A percentile compares a stretch with the other conserved stretches of the same genome.
These are phyloP conservation scores for Aplysia californica DNA, from an alignment of 1,140 invertebrate species.

Conservation along the genomic window DNA sequence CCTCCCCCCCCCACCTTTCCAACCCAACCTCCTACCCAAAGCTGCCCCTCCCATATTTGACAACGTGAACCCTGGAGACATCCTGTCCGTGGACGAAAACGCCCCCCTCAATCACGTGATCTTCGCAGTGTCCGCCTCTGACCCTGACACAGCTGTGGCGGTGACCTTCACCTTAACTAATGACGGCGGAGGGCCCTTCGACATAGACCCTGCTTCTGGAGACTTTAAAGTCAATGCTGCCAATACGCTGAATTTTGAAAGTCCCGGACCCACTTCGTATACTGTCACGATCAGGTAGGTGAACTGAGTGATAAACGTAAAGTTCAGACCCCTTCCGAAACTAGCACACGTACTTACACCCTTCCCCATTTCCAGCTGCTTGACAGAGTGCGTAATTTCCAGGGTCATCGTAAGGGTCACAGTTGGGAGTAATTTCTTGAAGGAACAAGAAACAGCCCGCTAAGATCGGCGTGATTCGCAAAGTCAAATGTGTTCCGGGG, in stretches of 20 bases:
- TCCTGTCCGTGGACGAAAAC: neutral
- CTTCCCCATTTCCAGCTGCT: too few relatives aligned
- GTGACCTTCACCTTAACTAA: neutral
- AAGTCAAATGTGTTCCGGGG: too few relatives aligned
- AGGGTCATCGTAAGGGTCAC: too few relatives aligned
- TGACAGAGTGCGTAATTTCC: too few relatives aligned
- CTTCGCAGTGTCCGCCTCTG: neutral
- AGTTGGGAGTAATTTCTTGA: too few relatives aligned
- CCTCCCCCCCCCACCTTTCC: neutral
- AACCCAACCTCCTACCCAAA: neutral
- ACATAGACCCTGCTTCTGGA: too few relatives aligned
- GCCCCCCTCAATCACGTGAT: neutral
- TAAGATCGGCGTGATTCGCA: too few relatives aligned
- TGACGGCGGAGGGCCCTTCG: neutral
- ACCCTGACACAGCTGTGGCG: neutral
- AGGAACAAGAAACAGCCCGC: too few relatives aligned
- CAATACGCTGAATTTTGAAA: neutral
- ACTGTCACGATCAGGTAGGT: too few relatives aligned
- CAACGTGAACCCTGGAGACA: neutral
- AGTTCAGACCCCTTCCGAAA: too few relatives aligned
- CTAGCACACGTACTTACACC: too few relatives aligned
- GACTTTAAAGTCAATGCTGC: neutral
- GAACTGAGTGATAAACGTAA: too few relatives aligned
- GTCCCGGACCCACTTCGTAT: neutral
- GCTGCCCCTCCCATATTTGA: neutral